Evolutionary conservation across 1,140 invertebrate genomes (phyloP).

Genomic region (Bathynomus jamesi): DNA sequence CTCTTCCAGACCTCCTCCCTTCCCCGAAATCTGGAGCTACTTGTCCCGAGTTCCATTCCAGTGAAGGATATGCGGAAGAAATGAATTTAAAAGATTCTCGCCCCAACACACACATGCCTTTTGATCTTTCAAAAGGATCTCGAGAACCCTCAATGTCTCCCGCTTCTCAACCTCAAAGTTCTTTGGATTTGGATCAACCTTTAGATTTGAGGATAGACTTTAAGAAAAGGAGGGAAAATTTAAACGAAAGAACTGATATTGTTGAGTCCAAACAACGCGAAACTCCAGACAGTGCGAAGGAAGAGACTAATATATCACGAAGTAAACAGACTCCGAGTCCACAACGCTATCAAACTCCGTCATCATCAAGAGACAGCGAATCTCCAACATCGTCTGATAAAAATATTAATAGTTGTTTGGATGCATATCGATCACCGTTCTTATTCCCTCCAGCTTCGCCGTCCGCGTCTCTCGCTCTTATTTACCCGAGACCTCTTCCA

Average conservation of each 20-base stretch:
- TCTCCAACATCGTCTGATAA: neutral
- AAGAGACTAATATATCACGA: neutral
- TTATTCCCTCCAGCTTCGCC: neutral
- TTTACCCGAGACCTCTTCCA: neutral
- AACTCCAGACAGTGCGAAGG: neutral
- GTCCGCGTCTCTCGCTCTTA: neutral
- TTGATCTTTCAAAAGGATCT: neutral
- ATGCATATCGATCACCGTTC: neutral
- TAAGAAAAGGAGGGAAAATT: neutral
- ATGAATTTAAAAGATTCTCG: neutral
- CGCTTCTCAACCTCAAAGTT: neutral
- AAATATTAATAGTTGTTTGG: neutral
- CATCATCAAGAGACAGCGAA: neutral
- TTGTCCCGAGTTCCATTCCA: constrained; percentile 6
- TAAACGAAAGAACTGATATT: neutral
- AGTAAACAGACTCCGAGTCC: neutral
- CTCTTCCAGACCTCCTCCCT: constrained; percentile 7
- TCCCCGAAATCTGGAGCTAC: constrained; percentile 11
- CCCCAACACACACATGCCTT: neutral
- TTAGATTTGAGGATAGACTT: neutral
- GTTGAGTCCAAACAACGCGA: neutral
- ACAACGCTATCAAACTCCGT: neutral
- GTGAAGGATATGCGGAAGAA: neutral
- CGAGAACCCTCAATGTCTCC: neutral
- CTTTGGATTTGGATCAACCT: neutral